Percentiles rank a stretch among this genome's conserved stretches.
Conservation (phyloP, 2,113 vertebrate genomes). For the Sapajus apella region DNA sequence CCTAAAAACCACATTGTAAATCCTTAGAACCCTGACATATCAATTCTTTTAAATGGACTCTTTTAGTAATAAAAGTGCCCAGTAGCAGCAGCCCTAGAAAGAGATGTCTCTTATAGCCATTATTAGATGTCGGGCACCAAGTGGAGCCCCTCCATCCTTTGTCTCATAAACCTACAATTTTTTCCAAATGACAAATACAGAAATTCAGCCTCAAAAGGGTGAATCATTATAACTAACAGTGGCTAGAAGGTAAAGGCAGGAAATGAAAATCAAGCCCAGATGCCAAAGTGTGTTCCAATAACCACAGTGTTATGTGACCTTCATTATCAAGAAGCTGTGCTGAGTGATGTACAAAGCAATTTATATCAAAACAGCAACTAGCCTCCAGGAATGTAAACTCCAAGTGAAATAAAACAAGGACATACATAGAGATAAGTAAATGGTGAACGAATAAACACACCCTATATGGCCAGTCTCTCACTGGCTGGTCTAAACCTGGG, state of each 20-base stretch:
- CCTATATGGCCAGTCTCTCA: background rate
- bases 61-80: background rate
- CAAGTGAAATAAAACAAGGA: slow-evolving; percentile 19
- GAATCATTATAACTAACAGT: background rate
- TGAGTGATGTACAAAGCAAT: background rate
- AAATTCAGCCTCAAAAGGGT: background rate
- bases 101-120: background rate
- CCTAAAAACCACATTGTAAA: background rate
- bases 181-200: background rate
- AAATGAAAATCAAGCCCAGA: background rate
- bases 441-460: background rate
- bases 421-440: background rate
- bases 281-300: background rate
- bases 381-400: background rate
- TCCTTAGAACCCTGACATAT: background rate
- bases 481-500: background rate
- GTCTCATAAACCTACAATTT: background rate
- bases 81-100: too few species aligned
- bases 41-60: background rate
- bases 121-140: background rate
- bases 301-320: background rate
- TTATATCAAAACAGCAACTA: background rate
- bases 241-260: background rate
- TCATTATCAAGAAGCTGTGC: background rate
- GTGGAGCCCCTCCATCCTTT: background rate